These are phyloP conservation scores for Probosciger aterrimus DNA, from an alignment of 2,113 vertebrate genomes.

Conservation along the genomic window DNA sequence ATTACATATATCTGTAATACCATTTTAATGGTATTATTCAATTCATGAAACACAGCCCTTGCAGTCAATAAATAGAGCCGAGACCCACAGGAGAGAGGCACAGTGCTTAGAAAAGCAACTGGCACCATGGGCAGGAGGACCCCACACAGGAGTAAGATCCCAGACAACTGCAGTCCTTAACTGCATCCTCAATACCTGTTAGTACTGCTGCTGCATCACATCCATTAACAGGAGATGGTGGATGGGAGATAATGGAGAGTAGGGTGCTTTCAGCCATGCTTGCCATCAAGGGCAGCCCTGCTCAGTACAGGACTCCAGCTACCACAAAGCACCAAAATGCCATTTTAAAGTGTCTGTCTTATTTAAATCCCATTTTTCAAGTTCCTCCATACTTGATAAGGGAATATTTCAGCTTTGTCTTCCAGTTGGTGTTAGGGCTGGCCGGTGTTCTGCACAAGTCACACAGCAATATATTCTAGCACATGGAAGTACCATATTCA, in stretches of 20 bases:
- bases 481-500: accelerated
- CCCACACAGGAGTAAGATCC: background rate
- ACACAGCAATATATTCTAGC: accelerated
- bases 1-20: background rate
- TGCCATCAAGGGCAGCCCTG: background rate
- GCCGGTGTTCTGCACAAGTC: background rate
- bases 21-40: background rate
- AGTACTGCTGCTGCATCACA: background rate
- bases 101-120: accelerated
- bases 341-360: background rate
- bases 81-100: background rate
- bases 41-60: background rate
- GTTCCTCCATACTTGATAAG: too few relatives aligned
- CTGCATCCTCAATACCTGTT: background rate
- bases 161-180: background rate
- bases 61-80: background rate
- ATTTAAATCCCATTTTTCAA: background rate
- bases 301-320: background rate
- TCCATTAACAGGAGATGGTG: background rate
- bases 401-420: background rate
- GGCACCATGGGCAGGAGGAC: background rate
- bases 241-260: background rate
- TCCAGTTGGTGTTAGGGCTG: background rate
- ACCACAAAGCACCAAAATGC: background rate
- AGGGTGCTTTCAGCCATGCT: background rate